Percentiles rank a stretch among this genome's conserved stretches.
Conservation (phyloP, 2,797 vertebrate genomes). For the Buphagus erythrorhynchus region DNA sequence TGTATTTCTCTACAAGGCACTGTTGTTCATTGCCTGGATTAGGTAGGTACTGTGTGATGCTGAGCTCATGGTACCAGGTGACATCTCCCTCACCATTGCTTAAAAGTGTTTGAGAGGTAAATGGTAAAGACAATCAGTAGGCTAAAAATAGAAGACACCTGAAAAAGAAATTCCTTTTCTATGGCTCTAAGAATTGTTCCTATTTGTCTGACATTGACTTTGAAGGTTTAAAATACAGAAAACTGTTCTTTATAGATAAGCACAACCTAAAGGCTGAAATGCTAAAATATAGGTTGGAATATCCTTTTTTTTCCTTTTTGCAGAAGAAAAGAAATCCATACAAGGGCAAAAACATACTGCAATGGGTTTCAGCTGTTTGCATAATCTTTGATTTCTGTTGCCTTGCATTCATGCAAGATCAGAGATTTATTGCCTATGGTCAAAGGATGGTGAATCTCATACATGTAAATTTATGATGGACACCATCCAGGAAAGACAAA, state of each 20-base stretch:
- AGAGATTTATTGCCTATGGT: conserved; percentile 9
- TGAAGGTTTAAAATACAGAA: conserved; percentile 1
- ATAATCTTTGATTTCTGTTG: neutral
- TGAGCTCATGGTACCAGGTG: neutral
- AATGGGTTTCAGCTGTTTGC: neutral
- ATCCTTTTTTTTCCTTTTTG: neutral
- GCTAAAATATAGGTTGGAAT: neutral
- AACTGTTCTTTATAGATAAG: neutral
- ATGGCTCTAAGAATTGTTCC: neutral
- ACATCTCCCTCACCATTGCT: neutral
- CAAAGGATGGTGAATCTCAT: neutral
- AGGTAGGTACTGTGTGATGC: neutral
- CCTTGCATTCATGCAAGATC: neutral
- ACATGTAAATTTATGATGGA: neutral
- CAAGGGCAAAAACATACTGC: neutral
- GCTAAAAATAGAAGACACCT: conserved; percentile 1
- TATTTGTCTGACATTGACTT: neutral
- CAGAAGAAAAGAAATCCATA: neutral
- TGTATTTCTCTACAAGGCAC: neutral
- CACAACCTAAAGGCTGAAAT: neutral
- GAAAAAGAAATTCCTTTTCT: conserved; percentile 24
- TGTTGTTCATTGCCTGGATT: neutral
- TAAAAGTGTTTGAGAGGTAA: neutral
- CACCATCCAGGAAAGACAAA: conserved; percentile 3
- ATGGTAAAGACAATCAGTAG: neutral